A percentile compares a stretch with the other conserved stretches of the same genome.
These are phyloP conservation scores for Panagrolaimus sp. DNA, from an alignment of 1,140 invertebrate genomes.

Conservation along the genomic window DNA sequence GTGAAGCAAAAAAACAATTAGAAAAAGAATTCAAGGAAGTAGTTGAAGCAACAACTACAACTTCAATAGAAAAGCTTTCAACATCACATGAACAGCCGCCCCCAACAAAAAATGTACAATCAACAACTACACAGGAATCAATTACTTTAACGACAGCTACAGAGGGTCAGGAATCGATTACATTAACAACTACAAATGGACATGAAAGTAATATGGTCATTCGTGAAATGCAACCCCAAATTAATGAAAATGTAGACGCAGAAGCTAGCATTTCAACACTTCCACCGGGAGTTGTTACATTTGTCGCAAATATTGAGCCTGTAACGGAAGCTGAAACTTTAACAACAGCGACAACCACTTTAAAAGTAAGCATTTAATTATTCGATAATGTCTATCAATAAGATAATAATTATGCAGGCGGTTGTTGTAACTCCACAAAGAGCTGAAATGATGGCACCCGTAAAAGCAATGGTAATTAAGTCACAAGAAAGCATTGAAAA, in stretches of 20 bases:
- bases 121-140: not conserved
- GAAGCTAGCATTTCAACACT: not conserved
- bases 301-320: not conserved
- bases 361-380: constrained; percentile 14
- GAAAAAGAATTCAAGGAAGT: constrained; percentile 12
- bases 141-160: not conserved
- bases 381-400: not conserved
- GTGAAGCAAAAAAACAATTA: constrained; percentile 13
- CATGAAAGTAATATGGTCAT: not conserved
- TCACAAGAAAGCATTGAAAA: constrained; percentile 18
- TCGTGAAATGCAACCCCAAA: not conserved
- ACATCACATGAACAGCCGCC: not conserved
- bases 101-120: not conserved
- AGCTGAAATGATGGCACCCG: constrained; percentile 3
- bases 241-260: not conserved
- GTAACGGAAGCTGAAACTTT: constrained; percentile 8
- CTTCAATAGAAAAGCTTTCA: not conserved
- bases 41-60: not conserved
- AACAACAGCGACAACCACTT: constrained; percentile 7
- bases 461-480: constrained; percentile 7
- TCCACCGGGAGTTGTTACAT: not conserved
- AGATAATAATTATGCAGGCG: constrained; percentile 1
- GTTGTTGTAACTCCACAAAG: not conserved
- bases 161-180: not conserved
- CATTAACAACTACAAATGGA: not conserved